These are phyloP conservation scores for Autographa pulchrina DNA, from an alignment of 2,888 invertebrate species.

Conservation along the genomic window DNA sequence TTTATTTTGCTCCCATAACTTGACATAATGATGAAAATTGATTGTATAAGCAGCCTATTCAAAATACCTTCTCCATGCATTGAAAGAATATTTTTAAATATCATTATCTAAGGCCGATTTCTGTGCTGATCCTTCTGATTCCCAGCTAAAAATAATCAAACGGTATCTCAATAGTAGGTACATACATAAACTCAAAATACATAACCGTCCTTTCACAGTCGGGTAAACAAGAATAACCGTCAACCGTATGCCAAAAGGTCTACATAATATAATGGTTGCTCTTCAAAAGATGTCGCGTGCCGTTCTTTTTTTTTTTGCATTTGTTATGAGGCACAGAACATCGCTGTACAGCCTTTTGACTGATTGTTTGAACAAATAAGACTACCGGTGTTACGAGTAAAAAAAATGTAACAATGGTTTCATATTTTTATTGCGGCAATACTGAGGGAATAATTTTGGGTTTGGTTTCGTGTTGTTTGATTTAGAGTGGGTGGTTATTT, in stretches of 20 bases:
- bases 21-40: no score
- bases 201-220: slow-evolving; percentile 3
- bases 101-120: no score
- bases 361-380: slow-evolving; percentile 68
- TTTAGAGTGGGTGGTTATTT: slow-evolving; percentile 20
- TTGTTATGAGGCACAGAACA: slow-evolving; percentile 64
- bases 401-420: slow-evolving; percentile 37
- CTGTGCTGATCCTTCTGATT: no score
- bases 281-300: slow-evolving; percentile 66
- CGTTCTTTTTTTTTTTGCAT: slow-evolving; percentile 58
- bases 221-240: neutral
- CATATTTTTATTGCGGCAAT: slow-evolving; percentile 47
- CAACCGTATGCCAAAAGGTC: slow-evolving; percentile 16
- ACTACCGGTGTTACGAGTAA: slow-evolving; percentile 66
- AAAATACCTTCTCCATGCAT: no score
- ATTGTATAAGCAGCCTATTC: no score
- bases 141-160: no score
- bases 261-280: slow-evolving; percentile 23
- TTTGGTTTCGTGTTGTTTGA: slow-evolving; percentile 26
- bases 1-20: no score
- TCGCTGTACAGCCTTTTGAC: slow-evolving; percentile 56
- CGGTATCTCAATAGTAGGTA: no score
- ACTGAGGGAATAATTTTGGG: slow-evolving; percentile 34
- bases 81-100: no score
- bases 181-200: no score